Conservation (phyloP, 2,888 invertebrate species). For the Ernsta delagoae region DNA sequence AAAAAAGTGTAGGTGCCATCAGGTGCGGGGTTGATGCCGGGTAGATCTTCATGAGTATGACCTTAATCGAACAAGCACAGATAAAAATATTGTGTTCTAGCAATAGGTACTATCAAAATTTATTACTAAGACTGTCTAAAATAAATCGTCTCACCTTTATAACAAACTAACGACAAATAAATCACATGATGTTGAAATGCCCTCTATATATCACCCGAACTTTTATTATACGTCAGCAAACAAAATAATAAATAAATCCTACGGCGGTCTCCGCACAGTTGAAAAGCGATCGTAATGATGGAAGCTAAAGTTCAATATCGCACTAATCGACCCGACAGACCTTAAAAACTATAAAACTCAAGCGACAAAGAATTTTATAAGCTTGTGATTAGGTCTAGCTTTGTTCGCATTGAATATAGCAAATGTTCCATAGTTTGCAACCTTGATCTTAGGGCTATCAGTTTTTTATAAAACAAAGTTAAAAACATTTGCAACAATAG, state of each 20-base stretch:
- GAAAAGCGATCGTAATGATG: constrained; percentile 40
- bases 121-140: too few species aligned
- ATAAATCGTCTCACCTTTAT: too few species aligned
- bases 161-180: constrained; percentile 40
- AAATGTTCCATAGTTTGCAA: constrained; percentile 46
- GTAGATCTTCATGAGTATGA: too few species aligned
- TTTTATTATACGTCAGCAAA: constrained; percentile 52
- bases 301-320: constrained; percentile 43
- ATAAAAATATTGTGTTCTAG: too few species aligned
- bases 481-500: too few species aligned
- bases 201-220: constrained; percentile 47
- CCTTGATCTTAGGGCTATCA: constrained; percentile 35
- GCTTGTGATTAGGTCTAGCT: constrained; percentile 37
- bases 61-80: too few species aligned
- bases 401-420: constrained; percentile 38
- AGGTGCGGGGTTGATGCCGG: too few species aligned
- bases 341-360: constrained; percentile 8
- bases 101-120: too few species aligned
- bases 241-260: constrained; percentile 52
- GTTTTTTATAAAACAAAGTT: too few species aligned
- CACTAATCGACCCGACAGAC: constrained; percentile 40
- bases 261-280: constrained; percentile 14
- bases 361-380: constrained; percentile 38
- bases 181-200: constrained; percentile 5
- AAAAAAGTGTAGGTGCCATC: too few species aligned